A percentile compares a stretch with the other conserved stretches of the same genome.
phyloP scores from a whole-genome alignment of 2,888 invertebrate genomes.

The Brachylomia viminalis region DNA sequence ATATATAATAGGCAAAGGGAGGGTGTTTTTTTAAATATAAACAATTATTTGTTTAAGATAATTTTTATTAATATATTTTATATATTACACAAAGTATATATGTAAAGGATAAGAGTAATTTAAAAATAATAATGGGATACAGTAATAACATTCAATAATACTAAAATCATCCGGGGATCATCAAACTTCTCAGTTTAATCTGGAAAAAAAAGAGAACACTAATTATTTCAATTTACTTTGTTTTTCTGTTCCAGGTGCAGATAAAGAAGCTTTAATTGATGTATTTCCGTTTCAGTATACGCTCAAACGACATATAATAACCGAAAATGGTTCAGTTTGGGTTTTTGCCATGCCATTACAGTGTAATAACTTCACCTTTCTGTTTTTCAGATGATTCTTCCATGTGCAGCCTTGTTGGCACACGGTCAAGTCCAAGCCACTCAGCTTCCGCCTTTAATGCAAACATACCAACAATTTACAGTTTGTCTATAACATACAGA shows the following conservation, averaged over 20 bases:
- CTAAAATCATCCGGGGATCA: slow-evolving; percentile 68
- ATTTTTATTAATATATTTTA: slow-evolving; percentile 74
- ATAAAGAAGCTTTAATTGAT: slow-evolving; percentile 84
- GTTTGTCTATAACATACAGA: slow-evolving; percentile 74
- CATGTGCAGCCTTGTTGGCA: slow-evolving; percentile 91
- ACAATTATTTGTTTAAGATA: slow-evolving; percentile 68
- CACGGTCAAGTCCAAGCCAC: slow-evolving; percentile 92
- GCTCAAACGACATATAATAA: slow-evolving; percentile 77
- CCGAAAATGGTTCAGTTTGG: slow-evolving; percentile 80
- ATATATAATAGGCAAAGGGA: slow-evolving; percentile 82
- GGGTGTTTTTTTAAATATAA: slow-evolving; percentile 82
- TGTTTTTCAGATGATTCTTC: slow-evolving; percentile 90
- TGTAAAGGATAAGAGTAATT: slow-evolving; percentile 72
- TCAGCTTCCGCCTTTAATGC: slow-evolving; percentile 91
- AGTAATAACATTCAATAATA: slow-evolving; percentile 68
- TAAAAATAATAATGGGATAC: slow-evolving; percentile 72
- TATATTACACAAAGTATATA: slow-evolving; percentile 69
- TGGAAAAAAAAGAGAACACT: slow-evolving; percentile 81
- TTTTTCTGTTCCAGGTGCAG: slow-evolving; percentile 89
- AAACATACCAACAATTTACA: slow-evolving; percentile 84
- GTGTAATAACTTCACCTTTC: slow-evolving; percentile 87
- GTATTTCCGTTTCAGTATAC: slow-evolving; percentile 81
- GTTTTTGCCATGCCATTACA: slow-evolving; percentile 81
- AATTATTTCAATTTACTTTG: slow-evolving; percentile 85
- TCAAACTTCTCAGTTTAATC: slow-evolving; percentile 81